These are phyloP conservation scores for Hemibagrus wyckioides DNA, from an alignment of 2,113 vertebrate species.

Conservation along the genomic window DNA sequence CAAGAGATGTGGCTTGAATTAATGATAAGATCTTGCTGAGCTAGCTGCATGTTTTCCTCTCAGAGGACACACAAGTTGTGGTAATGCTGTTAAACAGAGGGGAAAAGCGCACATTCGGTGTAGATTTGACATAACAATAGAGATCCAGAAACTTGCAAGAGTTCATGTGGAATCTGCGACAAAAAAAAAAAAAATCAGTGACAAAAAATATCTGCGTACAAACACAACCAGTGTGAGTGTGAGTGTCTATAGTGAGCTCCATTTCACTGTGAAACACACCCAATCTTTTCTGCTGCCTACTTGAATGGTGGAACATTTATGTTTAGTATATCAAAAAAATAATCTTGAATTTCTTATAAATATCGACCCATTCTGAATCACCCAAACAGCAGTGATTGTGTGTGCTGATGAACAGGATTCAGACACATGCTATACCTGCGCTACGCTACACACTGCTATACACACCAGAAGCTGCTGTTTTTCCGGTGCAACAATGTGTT, in stretches of 20 bases:
- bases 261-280: not conserved
- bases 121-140: no score
- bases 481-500: constrained; percentile 17
- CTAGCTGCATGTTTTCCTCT: not conserved
- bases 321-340: not conserved
- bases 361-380: constrained; percentile 13
- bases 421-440: constrained; percentile 37
- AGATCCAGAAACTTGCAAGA: not conserved
- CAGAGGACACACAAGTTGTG: not conserved
- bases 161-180: not conserved
- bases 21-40: not conserved
- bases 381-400: not conserved
- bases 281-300: not conserved
- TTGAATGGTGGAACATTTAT: no score
- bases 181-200: not conserved
- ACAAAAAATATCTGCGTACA: not conserved
- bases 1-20: not conserved
- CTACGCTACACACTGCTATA: not conserved
- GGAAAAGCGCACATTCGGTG: not conserved
- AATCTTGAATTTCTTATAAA: constrained; percentile 16
- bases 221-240: not conserved
- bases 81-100: not conserved
- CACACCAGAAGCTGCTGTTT: constrained; percentile 16
- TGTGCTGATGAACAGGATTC: constrained; percentile 24
- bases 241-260: not conserved